Percentiles rank a stretch among this genome's conserved stretches.
Conservation (phyloP, 2,797 vertebrate species). For the Sebastes oblongus region DNA sequence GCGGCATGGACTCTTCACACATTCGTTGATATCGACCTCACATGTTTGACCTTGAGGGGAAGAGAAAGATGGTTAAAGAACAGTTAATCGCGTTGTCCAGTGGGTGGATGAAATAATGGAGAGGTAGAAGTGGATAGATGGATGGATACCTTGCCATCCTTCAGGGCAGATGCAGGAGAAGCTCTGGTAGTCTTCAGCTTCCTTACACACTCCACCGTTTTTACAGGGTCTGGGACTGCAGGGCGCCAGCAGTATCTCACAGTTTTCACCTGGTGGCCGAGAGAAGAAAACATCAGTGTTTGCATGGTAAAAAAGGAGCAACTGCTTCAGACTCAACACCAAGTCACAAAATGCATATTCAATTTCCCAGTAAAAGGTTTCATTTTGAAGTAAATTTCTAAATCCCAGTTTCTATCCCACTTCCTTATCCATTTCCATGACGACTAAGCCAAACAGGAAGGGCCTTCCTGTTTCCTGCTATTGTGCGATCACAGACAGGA, state of each 20-base stretch:
- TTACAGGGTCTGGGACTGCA: slow-evolving; percentile 91
- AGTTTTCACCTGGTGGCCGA: slow-evolving; percentile 86
- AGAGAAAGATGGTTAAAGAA: not conserved
- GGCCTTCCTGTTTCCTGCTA: slow-evolving; percentile 90
- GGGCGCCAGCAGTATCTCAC: slow-evolving; percentile 91
- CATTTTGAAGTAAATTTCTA: slow-evolving; percentile 6
- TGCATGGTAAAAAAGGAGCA: not conserved
- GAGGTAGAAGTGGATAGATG: not conserved
- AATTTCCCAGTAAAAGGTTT: not conserved
- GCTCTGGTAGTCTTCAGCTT: slow-evolving; percentile 93
- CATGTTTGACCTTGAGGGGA: slow-evolving; percentile 88
- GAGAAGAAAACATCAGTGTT: slow-evolving; percentile 20
- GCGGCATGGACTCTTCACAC: slow-evolving; percentile 91
- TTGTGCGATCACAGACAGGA: slow-evolving; percentile 87
- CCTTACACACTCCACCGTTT: slow-evolving; percentile 89
- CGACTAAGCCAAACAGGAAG: slow-evolving; percentile 88
- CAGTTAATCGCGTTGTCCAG: not conserved
- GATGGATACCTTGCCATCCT: slow-evolving; percentile 95
- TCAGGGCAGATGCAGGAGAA: slow-evolving; percentile 93
- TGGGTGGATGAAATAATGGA: not conserved
- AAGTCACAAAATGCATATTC: not conserved
- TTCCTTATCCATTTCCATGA: slow-evolving; percentile 88
- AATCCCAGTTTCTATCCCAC: slow-evolving; percentile 80
- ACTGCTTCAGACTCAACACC: not conserved
- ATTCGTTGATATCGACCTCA: slow-evolving; percentile 93